Conservation (phyloP, 2,888 invertebrate species). For the Sinhomidia bicolor region DNA sequence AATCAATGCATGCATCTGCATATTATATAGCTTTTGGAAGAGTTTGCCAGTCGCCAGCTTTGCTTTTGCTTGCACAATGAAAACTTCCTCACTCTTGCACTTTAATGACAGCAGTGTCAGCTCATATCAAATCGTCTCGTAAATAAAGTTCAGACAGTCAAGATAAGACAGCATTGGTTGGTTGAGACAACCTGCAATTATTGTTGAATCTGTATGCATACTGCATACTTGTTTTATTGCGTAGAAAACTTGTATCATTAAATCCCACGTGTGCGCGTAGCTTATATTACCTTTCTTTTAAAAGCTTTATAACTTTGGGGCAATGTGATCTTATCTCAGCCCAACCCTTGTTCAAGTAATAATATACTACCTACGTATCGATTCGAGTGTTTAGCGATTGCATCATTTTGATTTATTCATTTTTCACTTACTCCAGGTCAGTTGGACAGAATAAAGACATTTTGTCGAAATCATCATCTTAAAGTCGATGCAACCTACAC, state of each 20-base stretch:
- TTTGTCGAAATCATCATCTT: background rate
- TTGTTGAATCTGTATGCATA: conserved; percentile 19
- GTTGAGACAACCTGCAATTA: background rate
- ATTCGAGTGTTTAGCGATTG: too few relatives aligned
- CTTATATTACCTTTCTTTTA: background rate
- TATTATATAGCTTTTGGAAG: too few relatives aligned
- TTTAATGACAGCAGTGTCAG: too few relatives aligned
- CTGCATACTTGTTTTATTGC: conserved; percentile 26
- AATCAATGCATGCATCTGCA: too few relatives aligned
- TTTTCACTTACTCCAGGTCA: too few relatives aligned
- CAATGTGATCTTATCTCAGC: background rate
- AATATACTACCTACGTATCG: background rate
- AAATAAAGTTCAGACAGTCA: too few relatives aligned
- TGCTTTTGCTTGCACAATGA: too few relatives aligned
- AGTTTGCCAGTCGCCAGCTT: too few relatives aligned
- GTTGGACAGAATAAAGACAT: background rate
- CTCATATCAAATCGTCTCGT: too few relatives aligned
- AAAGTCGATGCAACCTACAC: background rate
- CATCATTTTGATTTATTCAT: too few relatives aligned
- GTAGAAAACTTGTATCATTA: conserved; percentile 14
- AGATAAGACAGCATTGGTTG: too few relatives aligned
- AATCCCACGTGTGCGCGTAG: background rate
- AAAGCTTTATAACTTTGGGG: background rate
- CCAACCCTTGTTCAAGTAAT: conserved; percentile 18
- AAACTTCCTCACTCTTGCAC: too few relatives aligned